Evolutionary conservation across 2,888 invertebrate species (phyloP).

Genomic region (Sturmia bella): DNA sequence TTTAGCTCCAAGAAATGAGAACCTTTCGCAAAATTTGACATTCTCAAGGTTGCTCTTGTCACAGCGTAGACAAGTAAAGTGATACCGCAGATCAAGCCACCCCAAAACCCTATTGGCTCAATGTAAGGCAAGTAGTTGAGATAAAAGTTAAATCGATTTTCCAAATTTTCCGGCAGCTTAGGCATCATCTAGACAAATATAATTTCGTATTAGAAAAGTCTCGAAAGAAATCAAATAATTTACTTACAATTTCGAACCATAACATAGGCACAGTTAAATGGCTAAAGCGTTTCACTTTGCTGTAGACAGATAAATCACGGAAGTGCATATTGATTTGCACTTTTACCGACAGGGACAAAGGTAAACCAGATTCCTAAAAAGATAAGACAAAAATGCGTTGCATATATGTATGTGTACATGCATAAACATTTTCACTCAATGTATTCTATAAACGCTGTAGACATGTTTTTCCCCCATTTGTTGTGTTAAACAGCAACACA

Average conservation of each 20-base stretch:
- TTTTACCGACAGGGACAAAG: conserved; percentile 89
- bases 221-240: neutral
- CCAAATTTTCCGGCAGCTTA: conserved; percentile 85
- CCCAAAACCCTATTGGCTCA: conserved; percentile 82
- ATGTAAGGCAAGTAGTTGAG: conserved; percentile 87
- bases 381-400: conserved; percentile 36
- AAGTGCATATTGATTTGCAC: conserved; percentile 94
- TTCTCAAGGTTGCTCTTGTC: conserved; percentile 77
- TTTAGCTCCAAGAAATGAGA: conserved; percentile 76
- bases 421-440: neutral
- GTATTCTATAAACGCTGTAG: neutral
- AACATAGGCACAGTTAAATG: conserved; percentile 89
- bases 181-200: conserved; percentile 86
- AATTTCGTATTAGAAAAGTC: neutral
- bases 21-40: conserved; percentile 76
- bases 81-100: conserved; percentile 76
- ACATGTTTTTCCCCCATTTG: neutral
- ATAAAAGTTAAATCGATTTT: conserved; percentile 87
- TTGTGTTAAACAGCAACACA: conserved; percentile 6
- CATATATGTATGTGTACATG: neutral
- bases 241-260: conserved; percentile 95
- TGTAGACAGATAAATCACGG: conserved; percentile 86
- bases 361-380: conserved; percentile 87
- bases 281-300: conserved; percentile 86
- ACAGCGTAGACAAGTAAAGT: conserved; percentile 78